Base-by-base conservation (phyloP, 35 echinoderm and acorn worm species). In the Ptychodera flava region DNA sequence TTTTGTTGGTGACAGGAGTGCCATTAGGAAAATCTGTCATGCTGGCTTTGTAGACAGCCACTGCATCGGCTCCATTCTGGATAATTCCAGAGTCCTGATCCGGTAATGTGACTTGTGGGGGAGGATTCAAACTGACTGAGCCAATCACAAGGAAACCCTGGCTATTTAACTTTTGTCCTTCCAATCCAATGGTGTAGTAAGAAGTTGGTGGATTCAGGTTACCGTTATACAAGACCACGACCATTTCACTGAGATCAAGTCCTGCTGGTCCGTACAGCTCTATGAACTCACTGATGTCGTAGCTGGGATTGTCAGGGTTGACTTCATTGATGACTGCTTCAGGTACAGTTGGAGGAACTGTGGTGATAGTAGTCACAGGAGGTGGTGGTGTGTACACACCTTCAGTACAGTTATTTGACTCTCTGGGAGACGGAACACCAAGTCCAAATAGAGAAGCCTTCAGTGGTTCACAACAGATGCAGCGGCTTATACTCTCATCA, bases 281-380 rank as follows among this genome's bases (percentile, higher is more conserved):
- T 28, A 99, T 77, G 36, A 84, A 94, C 77, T 94, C 90, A 38
- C 79, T 88, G 0, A 36, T 38, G 33, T 79, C 76, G 0, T 77
- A 45, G 15, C 78, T 64, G 45, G n/a, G 12, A 53, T 80, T 84
- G 22, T 53, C 36, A 31, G 90, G 86, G 15, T 87, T 94, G n/a
- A 99, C 77, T 80, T 99, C 96, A 86, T 91, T 99, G 81, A 99
- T 99, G 79, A 99, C 79, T 16, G 93, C 77, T 30, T 22, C 31
- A 33, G 37, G 1, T 36, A 29, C 32, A 35, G 1, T 81, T 0
- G 22, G 15, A 33, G 32, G 34, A 31, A 34, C 1, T 31, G 1
- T 80, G 29, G n/a, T 0, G 12, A 16, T 16, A 85, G 22, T 34
- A 37, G 22, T 80, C 15, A 22, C 29, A 1, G 76, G 30, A 15